Evolutionary conservation across 2,797 vertebrate species (phyloP).

Genomic region (Synaphobranchus kaupii): DNA sequence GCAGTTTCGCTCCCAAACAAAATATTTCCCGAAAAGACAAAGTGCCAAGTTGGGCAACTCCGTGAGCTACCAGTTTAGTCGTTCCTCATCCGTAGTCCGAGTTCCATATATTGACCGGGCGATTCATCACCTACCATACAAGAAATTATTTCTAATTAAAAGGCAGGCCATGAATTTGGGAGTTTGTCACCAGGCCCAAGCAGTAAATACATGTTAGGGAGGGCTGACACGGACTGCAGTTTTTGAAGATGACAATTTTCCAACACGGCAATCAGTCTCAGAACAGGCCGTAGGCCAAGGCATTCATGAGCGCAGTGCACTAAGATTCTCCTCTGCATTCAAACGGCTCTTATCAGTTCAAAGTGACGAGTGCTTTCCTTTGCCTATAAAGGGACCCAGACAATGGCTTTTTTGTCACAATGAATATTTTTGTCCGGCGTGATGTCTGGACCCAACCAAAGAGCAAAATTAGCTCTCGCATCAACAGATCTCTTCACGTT

Average conservation of each 20-base stretch:
- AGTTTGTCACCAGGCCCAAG: conserved; percentile 73
- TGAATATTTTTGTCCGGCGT: background rate
- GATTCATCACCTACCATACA: conserved; percentile 74
- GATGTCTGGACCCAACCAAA: background rate
- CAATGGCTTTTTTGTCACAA: conserved; percentile 2
- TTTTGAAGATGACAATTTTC: conserved; percentile 9
- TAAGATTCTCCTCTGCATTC: background rate
- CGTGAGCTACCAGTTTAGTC: conserved; percentile 51
- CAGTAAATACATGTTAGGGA: conserved; percentile 79
- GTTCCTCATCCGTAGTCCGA: conserved; percentile 49
- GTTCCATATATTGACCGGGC: conserved; percentile 68
- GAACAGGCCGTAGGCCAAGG: background rate
- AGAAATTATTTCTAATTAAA: conserved; percentile 87
- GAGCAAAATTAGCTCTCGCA: background rate
- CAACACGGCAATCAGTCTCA: background rate
- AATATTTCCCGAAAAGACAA: conserved; percentile 40
- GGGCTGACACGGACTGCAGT: conserved; percentile 56
- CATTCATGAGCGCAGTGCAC: background rate
- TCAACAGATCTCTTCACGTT: background rate
- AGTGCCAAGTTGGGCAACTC: conserved; percentile 37
- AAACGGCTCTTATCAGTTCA: background rate
- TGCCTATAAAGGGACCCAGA: background rate
- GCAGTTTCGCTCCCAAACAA: background rate
- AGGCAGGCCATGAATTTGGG: conserved; percentile 76
- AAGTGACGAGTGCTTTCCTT: background rate